Base-by-base conservation (phyloP, 2,888 invertebrate species). In the Tyria jacobaeae region DNA sequence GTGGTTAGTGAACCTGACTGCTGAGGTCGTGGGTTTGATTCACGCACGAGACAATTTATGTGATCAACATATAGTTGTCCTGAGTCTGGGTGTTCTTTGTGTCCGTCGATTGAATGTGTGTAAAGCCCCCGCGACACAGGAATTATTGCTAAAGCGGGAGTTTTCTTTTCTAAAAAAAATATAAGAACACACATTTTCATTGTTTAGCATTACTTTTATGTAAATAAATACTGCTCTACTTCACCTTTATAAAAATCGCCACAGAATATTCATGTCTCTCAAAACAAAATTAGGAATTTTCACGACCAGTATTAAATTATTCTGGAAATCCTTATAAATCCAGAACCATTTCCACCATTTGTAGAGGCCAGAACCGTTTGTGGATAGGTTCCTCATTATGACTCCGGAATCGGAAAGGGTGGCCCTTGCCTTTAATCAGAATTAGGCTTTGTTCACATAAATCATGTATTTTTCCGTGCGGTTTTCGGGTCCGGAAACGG, bases 321-420 rank as follows among this genome's bases (percentile, higher is more conserved):
- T 84, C 80, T 73, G 80, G 81, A 86, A 87, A 87, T 87, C 85
- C 85, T 84, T 85, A 89, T 86, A 89, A 89, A 89, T 89, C 86
- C 87, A 79, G 70, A 83, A 85, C 82, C 84, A 88, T 89, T 89
- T 88, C 84, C 86, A n/a, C n/a, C n/a, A n/a, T n/a, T n/a, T n/a
- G n/a, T n/a, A n/a, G n/a, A n/a, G n/a, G n/a, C 86, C 87, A 79
- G 70, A 83, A 85, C 82, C 84, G 88, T 89, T 89, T 88, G 84
- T 86, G 85, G 85, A 80, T 88, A 88, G 86, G 84, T 79, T 83
- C 79, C 81, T 78, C 72, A 76, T 78, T 68, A 58, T 68, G 75
- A 69, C 67, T 70, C 60, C 71, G 78, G 79, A 82, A 82, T 81
- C 80, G 81, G 78, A 82, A 83, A 80, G 81, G 80, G 77, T 73